Conservation (phyloP, 2,888 invertebrate genomes). For the Drosophila prolongata region DNA sequence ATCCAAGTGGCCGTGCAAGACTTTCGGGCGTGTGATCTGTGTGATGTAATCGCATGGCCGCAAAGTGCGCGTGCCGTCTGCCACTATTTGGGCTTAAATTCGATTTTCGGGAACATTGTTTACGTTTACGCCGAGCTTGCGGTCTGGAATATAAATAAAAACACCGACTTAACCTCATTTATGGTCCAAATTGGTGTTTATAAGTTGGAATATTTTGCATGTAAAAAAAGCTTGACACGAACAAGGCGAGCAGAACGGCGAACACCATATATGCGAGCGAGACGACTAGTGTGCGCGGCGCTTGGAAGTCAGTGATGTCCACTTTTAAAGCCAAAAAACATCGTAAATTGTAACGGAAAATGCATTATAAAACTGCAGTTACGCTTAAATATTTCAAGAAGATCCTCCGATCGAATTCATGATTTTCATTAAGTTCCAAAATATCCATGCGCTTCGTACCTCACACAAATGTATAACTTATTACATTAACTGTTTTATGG, state of each 20-base stretch:
- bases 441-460: too few species aligned
- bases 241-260: slow-evolving; percentile 26
- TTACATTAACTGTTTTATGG: too few species aligned
- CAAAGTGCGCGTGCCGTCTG: slow-evolving; percentile 9
- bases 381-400: too few species aligned
- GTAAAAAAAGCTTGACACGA: slow-evolving; percentile 56
- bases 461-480: too few species aligned
- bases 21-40: slow-evolving; percentile 63
- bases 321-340: neutral
- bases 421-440: too few species aligned
- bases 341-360: too few species aligned
- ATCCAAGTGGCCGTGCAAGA: slow-evolving; percentile 25
- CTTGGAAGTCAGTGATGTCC: slow-evolving; percentile 43
- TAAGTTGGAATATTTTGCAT: slow-evolving; percentile 69
- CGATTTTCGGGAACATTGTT: slow-evolving; percentile 53
- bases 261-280: slow-evolving; percentile 44
- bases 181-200: slow-evolving; percentile 65
- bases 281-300: slow-evolving; percentile 37
- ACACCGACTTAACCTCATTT: slow-evolving; percentile 78
- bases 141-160: slow-evolving; percentile 79
- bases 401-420: too few species aligned
- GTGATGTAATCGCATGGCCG: slow-evolving; percentile 70
- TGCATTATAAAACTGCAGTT: too few species aligned
- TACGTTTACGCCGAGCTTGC: slow-evolving; percentile 61
- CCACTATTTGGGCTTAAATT: neutral